Evolutionary conservation across 2,113 vertebrate species (phyloP), one percentile per base, ranked within the genome.

Genomic region (Thamnophis sirtalis): DNA sequence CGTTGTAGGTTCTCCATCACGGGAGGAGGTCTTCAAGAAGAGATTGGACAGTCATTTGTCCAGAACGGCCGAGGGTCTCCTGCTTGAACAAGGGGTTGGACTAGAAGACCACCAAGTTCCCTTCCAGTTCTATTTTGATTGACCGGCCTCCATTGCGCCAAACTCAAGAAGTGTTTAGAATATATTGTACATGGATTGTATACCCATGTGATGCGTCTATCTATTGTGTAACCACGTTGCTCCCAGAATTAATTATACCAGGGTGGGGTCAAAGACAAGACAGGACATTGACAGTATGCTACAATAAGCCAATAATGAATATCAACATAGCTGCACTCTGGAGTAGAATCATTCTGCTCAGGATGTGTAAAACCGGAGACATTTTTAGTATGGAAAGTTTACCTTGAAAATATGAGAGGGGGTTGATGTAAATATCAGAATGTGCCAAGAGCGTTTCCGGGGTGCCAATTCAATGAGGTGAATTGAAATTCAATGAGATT

Each of bases 101-200:
- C 63, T 68, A 68, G 60, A 68, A n/a, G 28, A 68, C 28, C 11
- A n/a, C 10, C 63, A 68, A 68, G 10, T 13, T 68, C 28, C 11
- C 60, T 68, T n/a, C 28, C 63, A n/a, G 13, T 1, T 68, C 63
- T n/a, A n/a, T n/a, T 68, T 28, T 68, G 63, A 15, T n/a, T 15
- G 11, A 68, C 15, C 9, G 11, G 5, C 9, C 33, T 54, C 7
- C 3, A 54, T 86, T 89, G 38, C 33, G 85, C 55, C n/a, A 51
- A 26, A n/a, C 38, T 93, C 33, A 96, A 80, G 58, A 91, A 94
- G 33, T 22, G 21, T 73, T n/a, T 17, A 38, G 13, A 33, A 33
- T 73, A 38, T 33, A n/a, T 33, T 33, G 5, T 38, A 2, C 73
- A 38, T 80, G 17, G 33, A 26, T 60, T 86, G 43, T 63, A 26